Conservation (phyloP, 1,140 invertebrate species). For the Pemphigus obesinymphae region DNA sequence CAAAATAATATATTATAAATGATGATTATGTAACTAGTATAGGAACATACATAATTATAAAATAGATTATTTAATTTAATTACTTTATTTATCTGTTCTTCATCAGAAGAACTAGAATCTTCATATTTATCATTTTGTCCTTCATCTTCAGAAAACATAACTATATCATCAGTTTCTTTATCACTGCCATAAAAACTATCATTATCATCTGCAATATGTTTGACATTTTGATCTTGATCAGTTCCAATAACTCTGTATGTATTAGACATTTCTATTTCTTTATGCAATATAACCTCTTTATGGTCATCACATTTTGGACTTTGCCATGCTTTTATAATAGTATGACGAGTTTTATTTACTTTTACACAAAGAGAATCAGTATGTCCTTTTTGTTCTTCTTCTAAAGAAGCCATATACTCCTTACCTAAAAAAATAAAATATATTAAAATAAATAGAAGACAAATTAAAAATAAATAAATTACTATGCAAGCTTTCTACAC, state of each 20-base stretch:
- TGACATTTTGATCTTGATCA: conserved; percentile 43
- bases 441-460: not conserved
- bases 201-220: conserved; percentile 51
- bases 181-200: conserved; percentile 63
- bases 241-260: conserved; percentile 47
- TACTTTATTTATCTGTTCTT: conserved; percentile 45
- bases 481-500: conserved; percentile 42
- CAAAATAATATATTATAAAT: too few species aligned
- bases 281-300: conserved; percentile 48
- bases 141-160: conserved; percentile 67
- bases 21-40: too few species aligned
- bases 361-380: conserved; percentile 25
- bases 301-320: conserved; percentile 12
- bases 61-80: not conserved
- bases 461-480: not conserved
- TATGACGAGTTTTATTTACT: conserved; percentile 34
- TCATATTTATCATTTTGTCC: conserved; percentile 53
- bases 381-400: not conserved
- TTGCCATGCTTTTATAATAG: conserved; percentile 26
- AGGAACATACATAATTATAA: not conserved
- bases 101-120: conserved; percentile 50
- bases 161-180: conserved; percentile 61
- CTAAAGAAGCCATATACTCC: conserved; percentile 2
- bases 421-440: conserved; percentile 24
- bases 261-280: conserved; percentile 48